Evolutionary conservation across 2,888 invertebrate species (phyloP).

Genomic region (Pediacus dermestoides): DNA sequence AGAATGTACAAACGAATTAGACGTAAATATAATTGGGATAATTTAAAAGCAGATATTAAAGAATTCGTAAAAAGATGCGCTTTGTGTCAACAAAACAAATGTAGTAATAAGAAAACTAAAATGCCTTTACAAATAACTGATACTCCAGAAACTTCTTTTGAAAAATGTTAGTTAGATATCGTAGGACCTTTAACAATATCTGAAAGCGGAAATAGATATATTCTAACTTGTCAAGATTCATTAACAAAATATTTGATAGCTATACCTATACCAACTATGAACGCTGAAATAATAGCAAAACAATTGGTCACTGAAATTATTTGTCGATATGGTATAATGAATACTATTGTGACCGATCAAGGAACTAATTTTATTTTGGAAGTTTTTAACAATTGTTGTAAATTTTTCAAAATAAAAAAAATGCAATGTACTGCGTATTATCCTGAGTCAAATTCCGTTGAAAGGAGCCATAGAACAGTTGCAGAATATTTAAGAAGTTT

Average conservation of each 20-base stretch:
- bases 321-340: slow-evolving; percentile 18
- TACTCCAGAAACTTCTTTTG: slow-evolving; percentile 26
- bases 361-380: slow-evolving; percentile 17
- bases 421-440: slow-evolving; percentile 17
- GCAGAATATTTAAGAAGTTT: slow-evolving; percentile 18
- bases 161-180: slow-evolving; percentile 30
- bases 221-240: slow-evolving; percentile 29
- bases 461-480: slow-evolving; percentile 22
- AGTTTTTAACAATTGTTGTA: slow-evolving; percentile 11
- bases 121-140: slow-evolving; percentile 32
- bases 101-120: slow-evolving; percentile 14
- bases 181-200: slow-evolving; percentile 32
- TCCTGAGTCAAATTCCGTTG: slow-evolving; percentile 19
- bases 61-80: too few species aligned
- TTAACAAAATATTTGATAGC: slow-evolving; percentile 21
- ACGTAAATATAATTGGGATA: too few species aligned
- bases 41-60: too few species aligned
- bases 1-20: too few species aligned
- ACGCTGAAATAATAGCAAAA: slow-evolving; percentile 29
- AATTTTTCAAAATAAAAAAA: slow-evolving; percentile 16
- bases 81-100: slow-evolving; percentile 34
- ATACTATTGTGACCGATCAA: slow-evolving; percentile 20
- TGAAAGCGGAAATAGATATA: slow-evolving; percentile 28
- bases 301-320: slow-evolving; percentile 19
- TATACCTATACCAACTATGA: slow-evolving; percentile 15